Evolutionary conservation across 2,888 invertebrate genomes (phyloP), one percentile per base, ranked within the genome.

Genomic region (Hydrotaea cyrtoneurina): DNA sequence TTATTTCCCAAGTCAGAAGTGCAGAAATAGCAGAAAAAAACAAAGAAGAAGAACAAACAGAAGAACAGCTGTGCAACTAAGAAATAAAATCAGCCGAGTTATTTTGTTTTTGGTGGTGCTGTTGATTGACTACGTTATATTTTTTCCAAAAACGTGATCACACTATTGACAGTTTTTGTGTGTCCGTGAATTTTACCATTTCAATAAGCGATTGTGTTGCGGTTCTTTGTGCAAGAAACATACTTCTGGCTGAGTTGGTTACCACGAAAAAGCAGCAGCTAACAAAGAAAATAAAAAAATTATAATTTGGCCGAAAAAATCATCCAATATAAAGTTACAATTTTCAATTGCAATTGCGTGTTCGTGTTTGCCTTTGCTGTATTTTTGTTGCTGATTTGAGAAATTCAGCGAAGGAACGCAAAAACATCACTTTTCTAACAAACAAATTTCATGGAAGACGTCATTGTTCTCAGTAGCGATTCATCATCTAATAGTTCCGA

Each of bases 401-500:
- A 8, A 10, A 39, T 4, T 39, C 10, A 39, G 10, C 39, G 11
- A 39, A 50, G n/a, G 50, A 50, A 31, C 31, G 39, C 8, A 39
- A 39, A 7, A 15, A 50, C 50, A 8, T 43, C 7, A 31, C 7
- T 31, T 2, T n/a, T 50, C 1, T 4, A 50, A 15, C 2, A 50
- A 15, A 50, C 8, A 31, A 39, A 66, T 86, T 88, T 87, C 82
- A 88, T 88, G 88, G 89, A 88, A 87, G 89, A 89, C 79, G 88
- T 88, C 62, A 89, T 89, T 85, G 87, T 88, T 80, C n/a, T 88
- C n/a, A 89, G 87, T 75, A 87, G 87, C 75, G 89, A 89, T 21
- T 86, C 87, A 62, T 88, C 88, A 78, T 87, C 88, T 78, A 88
- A 87, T 78, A 87, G 87, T 36, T 87, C 86, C 72, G 86, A 87